Conservation (phyloP, 30 jellyfish, hydroid and myxozoan genomes). For the Hydractinia symbiolongicarpus region DNA sequence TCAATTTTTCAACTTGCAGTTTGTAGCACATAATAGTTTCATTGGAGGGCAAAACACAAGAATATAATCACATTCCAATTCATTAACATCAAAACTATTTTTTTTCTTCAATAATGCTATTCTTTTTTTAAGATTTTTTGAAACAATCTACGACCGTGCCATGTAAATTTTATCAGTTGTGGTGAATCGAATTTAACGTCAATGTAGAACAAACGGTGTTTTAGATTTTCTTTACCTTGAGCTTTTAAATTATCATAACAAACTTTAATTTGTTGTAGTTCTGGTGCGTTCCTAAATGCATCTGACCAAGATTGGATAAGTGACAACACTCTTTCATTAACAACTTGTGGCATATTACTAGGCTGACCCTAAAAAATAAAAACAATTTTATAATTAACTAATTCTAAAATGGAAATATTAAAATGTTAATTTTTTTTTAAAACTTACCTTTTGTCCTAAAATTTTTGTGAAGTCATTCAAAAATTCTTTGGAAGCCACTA, state of each 20-base stretch:
- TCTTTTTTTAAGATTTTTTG: no score
- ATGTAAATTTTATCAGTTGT: no score
- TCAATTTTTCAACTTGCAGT: no score
- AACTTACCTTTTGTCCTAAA: slow-evolving; percentile 62
- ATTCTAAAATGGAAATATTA: background rate
- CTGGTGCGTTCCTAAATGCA: slow-evolving; percentile 80
- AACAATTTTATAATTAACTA: background rate
- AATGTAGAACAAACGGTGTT: background rate
- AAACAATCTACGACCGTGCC: no score
- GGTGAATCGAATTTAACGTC: no score
- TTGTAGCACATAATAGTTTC: no score
- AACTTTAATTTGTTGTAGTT: slow-evolving; percentile 57
- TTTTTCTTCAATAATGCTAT: no score
- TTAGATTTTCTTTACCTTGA: slow-evolving; percentile 39
- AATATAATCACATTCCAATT: no score
- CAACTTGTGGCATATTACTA: slow-evolving; percentile 55
- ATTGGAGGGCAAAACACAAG: no score
- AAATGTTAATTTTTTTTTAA: no score
- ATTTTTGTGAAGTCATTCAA: slow-evolving; percentile 69
- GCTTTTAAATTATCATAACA: slow-evolving; percentile 59
- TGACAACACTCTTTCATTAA: slow-evolving; percentile 71
- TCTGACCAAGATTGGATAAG: slow-evolving; percentile 89
- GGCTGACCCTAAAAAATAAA: slow-evolving; percentile 20
- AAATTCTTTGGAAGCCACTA: slow-evolving; percentile 68
- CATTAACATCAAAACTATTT: no score